These are phyloP conservation scores for Isichthys henryi DNA, from an alignment of 2,113 vertebrate species.

Conservation along the genomic window DNA sequence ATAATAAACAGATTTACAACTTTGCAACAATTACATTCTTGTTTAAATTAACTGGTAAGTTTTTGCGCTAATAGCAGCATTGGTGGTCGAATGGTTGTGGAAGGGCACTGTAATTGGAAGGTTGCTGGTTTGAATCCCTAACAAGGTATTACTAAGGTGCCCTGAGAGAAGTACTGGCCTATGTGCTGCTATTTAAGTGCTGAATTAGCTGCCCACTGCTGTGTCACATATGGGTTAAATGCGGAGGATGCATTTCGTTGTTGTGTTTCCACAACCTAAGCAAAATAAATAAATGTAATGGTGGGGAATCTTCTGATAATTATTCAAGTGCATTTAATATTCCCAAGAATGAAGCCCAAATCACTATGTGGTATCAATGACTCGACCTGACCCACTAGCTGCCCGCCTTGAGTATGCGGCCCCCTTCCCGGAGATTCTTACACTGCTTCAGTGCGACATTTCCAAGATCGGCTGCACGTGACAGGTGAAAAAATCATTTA, in stretches of 20 bases:
- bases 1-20: background rate
- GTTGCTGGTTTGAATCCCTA: too few relatives aligned
- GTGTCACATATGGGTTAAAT: too few relatives aligned
- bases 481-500: background rate
- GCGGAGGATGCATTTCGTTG: too few relatives aligned
- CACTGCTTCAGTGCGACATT: background rate
- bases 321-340: background rate
- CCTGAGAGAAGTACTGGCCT: too few relatives aligned
- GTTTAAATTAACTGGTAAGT: background rate
- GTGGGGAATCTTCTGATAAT: background rate
- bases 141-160: too few relatives aligned
- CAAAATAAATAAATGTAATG: background rate
- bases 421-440: background rate
- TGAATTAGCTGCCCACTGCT: too few relatives aligned
- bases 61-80: too few relatives aligned
- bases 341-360: background rate
- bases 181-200: too few relatives aligned
- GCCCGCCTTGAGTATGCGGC: background rate
- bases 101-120: too few relatives aligned
- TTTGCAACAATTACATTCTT: background rate
- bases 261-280: background rate
- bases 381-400: background rate
- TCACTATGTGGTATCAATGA: background rate
- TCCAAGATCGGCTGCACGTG: background rate
- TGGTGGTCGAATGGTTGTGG: too few relatives aligned